Evolutionary conservation across 1,140 invertebrate species (phyloP).

Genomic region (Drosophila pectinifera): DNA sequence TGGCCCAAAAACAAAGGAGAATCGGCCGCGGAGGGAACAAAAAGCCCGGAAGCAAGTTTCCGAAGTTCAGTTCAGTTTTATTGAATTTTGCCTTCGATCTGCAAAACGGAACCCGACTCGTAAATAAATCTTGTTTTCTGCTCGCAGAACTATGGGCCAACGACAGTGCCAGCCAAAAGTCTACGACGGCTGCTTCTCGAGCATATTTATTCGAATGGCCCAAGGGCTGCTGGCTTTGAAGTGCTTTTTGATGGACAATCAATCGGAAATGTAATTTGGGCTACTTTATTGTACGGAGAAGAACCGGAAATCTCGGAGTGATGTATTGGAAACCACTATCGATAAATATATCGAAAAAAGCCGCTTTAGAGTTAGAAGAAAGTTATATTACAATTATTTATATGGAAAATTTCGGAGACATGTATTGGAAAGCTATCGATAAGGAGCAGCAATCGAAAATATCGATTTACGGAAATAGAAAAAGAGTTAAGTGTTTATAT

Average conservation of each 20-base stretch:
- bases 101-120: slow-evolving; percentile 48
- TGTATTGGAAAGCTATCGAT: background rate
- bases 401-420: too few relatives aligned
- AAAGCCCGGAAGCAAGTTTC: slow-evolving; percentile 49
- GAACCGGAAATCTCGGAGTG: too few relatives aligned
- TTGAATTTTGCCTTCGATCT: slow-evolving; percentile 76
- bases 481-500: too few relatives aligned
- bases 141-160: slow-evolving; percentile 8
- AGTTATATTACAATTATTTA: too few relatives aligned
- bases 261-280: slow-evolving; percentile 40
- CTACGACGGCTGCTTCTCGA: background rate
- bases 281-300: background rate
- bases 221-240: slow-evolving; percentile 13
- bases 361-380: too few relatives aligned
- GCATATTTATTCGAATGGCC: slow-evolving; percentile 10
- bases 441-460: too few relatives aligned
- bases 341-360: background rate
- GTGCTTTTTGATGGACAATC: slow-evolving; percentile 39
- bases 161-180: slow-evolving; percentile 54
- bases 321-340: background rate
- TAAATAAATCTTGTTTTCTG: slow-evolving; percentile 45
- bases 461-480: too few relatives aligned
- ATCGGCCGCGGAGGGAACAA: slow-evolving; percentile 7
- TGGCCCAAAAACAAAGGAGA: slow-evolving; percentile 40
- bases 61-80: slow-evolving; percentile 59